Evolutionary conservation across 2,888 invertebrate species (phyloP), one percentile per base, ranked within the genome.

Genomic region (Cheilosia vernalis): DNA sequence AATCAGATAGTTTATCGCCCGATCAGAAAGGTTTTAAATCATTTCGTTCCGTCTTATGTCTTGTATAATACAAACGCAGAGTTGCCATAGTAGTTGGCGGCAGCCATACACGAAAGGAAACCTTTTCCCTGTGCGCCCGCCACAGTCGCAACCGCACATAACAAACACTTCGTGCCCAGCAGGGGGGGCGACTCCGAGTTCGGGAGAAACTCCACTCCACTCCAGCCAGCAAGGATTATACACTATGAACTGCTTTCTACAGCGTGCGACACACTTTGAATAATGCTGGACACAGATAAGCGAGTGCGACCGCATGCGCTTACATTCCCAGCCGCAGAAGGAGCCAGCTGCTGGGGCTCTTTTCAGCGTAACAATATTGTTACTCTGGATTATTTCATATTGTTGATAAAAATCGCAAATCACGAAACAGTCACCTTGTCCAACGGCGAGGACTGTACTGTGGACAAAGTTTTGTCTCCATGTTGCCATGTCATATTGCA

Each of bases 311-410:
- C 19, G 33, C 55, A 69, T 66, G 63, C 44, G 37, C 67, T 61
- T 67, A 56, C 61, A 42, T 78, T 83, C 83, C 78, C 78, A 72
- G 72, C 44, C 44, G n/a, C 74, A 37, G 37, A 64, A 67, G 13
- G 27, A 70, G 81, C 80, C 80, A 85, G 85, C 81, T 85, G 85
- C 21, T 24, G 85, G 85, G 66, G 58, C 55, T 47, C 72, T 85
- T 55, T 72, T 66, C 61, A 47, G 81, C 80, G 72, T 85, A 85
- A 85, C 85, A 81, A 85, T 85, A 85, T 85, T 85, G 85, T 85
- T 85, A 85, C 80, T 85, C 85, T 85, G 85, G 85, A 85, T 85
- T 85, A 85, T 85, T 85, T 85, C 81, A 85, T 85, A 85, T 85
- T 72, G 85, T 85, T 81, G 85, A 85, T 85, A 72, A 77, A 72